These are phyloP conservation scores for Aphidoletes aphidimyza DNA, from an alignment of 2,888 invertebrate genomes.

Conservation along the genomic window DNA sequence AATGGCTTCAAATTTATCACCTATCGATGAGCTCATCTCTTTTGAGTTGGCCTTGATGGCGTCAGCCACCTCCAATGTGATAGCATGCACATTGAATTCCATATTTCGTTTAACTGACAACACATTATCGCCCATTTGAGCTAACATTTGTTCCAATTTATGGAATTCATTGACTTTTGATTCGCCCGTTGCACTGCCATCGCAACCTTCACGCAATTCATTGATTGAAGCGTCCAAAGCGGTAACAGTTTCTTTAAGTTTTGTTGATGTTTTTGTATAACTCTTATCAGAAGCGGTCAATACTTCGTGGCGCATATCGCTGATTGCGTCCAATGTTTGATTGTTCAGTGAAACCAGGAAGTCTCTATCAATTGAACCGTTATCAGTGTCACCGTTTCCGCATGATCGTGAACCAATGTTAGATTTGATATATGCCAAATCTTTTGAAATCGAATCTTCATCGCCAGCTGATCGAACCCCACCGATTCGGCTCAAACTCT, in stretches of 20 bases:
- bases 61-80: constrained; percentile 79
- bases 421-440: constrained; percentile 66
- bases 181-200: constrained; percentile 68
- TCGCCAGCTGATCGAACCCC: background rate
- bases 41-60: constrained; percentile 74
- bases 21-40: constrained; percentile 74
- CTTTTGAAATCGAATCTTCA: constrained; percentile 65
- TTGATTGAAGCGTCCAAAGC: constrained; percentile 68
- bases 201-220: constrained; percentile 69
- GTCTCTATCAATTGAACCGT: constrained; percentile 61
- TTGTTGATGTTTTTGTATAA: constrained; percentile 68
- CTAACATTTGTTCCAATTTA: constrained; percentile 80
- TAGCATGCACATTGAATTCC: constrained; percentile 86
- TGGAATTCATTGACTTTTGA: constrained; percentile 70
- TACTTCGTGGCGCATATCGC: constrained; percentile 69
- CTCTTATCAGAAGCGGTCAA: constrained; percentile 67
- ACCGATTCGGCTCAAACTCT: background rate
- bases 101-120: constrained; percentile 84
- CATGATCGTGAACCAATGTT: constrained; percentile 62
- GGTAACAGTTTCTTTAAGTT: constrained; percentile 70
- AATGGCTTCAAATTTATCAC: constrained; percentile 74
- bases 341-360: constrained; percentile 72
- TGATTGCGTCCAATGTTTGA: constrained; percentile 71
- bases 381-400: too few relatives aligned
- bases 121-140: constrained; percentile 86